Evolutionary conservation across 2,797 vertebrate genomes (phyloP).

Genomic region (Myotis daubentonii): DNA sequence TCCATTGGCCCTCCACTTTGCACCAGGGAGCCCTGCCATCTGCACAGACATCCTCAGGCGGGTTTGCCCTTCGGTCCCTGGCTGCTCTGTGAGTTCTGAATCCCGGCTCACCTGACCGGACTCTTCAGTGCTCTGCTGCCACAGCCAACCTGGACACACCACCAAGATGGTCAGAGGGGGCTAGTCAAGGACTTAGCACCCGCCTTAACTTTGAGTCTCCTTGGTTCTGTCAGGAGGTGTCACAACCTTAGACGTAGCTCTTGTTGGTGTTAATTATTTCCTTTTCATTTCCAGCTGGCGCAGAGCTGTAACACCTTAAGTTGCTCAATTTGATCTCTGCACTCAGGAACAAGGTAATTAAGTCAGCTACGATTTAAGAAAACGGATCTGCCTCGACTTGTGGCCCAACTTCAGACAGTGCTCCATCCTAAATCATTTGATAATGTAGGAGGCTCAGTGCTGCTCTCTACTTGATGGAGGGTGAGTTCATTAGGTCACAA

Average conservation of each 20-base stretch:
- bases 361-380: slow-evolving; percentile 84
- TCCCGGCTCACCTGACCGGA: neutral
- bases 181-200: slow-evolving; percentile 78
- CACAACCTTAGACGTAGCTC: slow-evolving; percentile 77
- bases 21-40: neutral
- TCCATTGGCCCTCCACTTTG: too few species aligned
- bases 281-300: slow-evolving; percentile 85
- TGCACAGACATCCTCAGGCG: neutral
- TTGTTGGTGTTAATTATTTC: slow-evolving; percentile 86
- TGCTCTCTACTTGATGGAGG: slow-evolving; percentile 82
- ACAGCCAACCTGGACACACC: neutral
- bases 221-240: slow-evolving; percentile 83
- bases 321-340: slow-evolving; percentile 87
- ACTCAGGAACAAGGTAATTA: slow-evolving; percentile 88
- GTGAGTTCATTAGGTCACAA: slow-evolving; percentile 86
- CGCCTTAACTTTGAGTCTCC: slow-evolving; percentile 82
- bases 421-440: slow-evolving; percentile 86
- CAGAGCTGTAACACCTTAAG: slow-evolving; percentile 84
- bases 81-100: neutral
- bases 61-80: neutral
- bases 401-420: slow-evolving; percentile 79
- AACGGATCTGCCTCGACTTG: slow-evolving; percentile 81
- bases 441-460: slow-evolving; percentile 79
- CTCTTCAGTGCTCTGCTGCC: neutral
- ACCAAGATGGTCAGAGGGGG: rapidly evolving